Percentiles rank a stretch among this genome's conserved stretches.
phyloP scores from a whole-genome alignment of 2,113 vertebrate species.

The Pelecanus crispus region DNA sequence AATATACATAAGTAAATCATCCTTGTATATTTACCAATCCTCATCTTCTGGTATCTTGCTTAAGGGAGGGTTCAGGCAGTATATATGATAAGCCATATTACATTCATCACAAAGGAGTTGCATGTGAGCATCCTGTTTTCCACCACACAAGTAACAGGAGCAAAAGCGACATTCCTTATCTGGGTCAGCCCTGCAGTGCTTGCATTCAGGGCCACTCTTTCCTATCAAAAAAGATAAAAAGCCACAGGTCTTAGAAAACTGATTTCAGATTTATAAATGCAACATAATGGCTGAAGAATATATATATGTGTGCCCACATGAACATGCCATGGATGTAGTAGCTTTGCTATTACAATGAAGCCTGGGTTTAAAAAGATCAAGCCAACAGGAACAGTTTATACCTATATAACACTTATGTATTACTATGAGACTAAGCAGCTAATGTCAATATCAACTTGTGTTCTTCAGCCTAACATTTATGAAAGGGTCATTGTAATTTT shows the following conservation, averaged over 20 bases:
- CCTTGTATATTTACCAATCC: conserved; percentile 82
- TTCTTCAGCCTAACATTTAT: background rate
- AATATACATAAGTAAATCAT: background rate
- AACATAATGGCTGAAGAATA: background rate
- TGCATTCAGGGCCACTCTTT: conserved; percentile 92
- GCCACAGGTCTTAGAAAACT: background rate
- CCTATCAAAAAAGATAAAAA: conserved; percentile 69
- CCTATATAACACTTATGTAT: background rate
- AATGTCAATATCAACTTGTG: background rate
- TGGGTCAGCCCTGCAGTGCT: conserved; percentile 89
- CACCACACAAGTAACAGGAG: conserved; percentile 89
- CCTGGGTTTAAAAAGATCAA: background rate
- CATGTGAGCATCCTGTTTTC: conserved; percentile 91
- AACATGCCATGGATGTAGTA: background rate
- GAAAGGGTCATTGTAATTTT: background rate
- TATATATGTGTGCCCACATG: background rate
- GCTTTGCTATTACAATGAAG: background rate
- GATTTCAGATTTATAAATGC: background rate
- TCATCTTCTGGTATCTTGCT: conserved; percentile 90
- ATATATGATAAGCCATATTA: conserved; percentile 95
- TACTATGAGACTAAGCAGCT: background rate
- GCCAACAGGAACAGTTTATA: background rate
- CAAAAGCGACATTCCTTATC: conserved; percentile 87
- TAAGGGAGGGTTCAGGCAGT: conserved; percentile 90
- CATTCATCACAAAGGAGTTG: conserved; percentile 93